Percentiles rank a stretch among this genome's conserved stretches.
Conservation (phyloP, 2,797 vertebrate species). For the Psittacula echo region DNA sequence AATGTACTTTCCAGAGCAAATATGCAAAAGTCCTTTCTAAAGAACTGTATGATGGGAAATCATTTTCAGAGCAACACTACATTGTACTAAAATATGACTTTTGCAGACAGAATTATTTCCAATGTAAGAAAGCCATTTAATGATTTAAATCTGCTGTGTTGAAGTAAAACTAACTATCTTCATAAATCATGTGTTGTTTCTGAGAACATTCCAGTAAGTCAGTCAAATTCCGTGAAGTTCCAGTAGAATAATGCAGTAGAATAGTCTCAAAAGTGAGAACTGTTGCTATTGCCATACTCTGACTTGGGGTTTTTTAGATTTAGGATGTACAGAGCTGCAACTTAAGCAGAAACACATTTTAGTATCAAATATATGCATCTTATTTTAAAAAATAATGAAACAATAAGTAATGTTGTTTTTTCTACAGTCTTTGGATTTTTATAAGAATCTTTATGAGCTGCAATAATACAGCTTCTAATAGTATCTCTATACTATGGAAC, state of each 20-base stretch:
- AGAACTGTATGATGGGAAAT: neutral
- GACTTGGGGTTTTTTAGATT: neutral
- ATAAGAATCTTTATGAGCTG: constrained; percentile 4
- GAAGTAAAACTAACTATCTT: neutral
- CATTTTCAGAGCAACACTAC: neutral
- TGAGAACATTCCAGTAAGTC: neutral
- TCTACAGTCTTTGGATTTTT: constrained; percentile 31
- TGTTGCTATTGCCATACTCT: neutral
- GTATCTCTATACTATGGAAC: neutral
- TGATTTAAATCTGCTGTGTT: neutral
- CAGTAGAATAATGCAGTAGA: neutral
- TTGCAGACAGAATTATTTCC: neutral
- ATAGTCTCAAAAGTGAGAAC: neutral
- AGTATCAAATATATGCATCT: neutral
- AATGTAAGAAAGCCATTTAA: neutral
- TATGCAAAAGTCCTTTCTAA: neutral
- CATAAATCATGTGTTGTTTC: neutral
- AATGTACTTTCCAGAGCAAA: neutral
- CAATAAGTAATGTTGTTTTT: constrained; percentile 13
- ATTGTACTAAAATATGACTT: neutral
- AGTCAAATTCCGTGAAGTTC: neutral
- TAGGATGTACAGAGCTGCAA: neutral
- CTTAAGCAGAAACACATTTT: constrained; percentile 25
- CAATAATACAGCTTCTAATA: neutral
- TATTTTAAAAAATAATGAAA: constrained; percentile 25